A percentile compares a stretch with the other conserved stretches of the same genome.
phyloP scores from a whole-genome alignment of 2,113 vertebrate genomes.

The Accipiter cooperii region DNA sequence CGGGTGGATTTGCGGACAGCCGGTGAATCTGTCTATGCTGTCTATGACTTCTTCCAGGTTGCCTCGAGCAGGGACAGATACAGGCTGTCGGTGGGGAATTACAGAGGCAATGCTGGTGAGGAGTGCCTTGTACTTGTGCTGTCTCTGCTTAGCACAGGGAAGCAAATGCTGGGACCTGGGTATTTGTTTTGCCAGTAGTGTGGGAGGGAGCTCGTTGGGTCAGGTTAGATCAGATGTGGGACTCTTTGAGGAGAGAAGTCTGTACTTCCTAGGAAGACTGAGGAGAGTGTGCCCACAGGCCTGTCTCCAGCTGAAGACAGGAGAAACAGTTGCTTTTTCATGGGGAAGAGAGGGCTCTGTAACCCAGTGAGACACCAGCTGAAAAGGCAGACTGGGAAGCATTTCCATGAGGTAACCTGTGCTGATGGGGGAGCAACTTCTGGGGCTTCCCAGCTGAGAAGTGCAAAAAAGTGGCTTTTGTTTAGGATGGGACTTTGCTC shows the following conservation, averaged over 20 bases:
- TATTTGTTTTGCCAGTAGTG: not conserved
- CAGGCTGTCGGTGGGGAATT: conserved; percentile 78
- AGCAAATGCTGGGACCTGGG: not conserved
- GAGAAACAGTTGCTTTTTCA: not conserved
- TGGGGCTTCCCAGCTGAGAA: not conserved
- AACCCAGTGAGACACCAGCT: not conserved
- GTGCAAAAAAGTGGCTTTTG: not conserved
- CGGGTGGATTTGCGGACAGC: conserved; percentile 76
- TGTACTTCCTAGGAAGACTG: not conserved
- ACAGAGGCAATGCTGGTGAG: conserved; percentile 83
- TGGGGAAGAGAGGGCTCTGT: not conserved
- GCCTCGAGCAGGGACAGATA: conserved; percentile 78
- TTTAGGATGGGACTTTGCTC: not conserved
- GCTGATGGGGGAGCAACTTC: not conserved
- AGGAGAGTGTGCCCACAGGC: not conserved
- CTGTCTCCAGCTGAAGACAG: not conserved
- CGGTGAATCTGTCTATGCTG: conserved; percentile 75
- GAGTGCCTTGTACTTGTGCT: not conserved
- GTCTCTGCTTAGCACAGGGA: not conserved
- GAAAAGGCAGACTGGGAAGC: not conserved
- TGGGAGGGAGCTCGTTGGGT: not conserved
- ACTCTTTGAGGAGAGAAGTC: not conserved
- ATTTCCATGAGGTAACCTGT: not conserved
- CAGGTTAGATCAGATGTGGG: not conserved
- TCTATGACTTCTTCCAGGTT: conserved; percentile 80